Evolutionary conservation across 2,888 invertebrate genomes (phyloP).

Genomic region (Macrophya annulata): DNA sequence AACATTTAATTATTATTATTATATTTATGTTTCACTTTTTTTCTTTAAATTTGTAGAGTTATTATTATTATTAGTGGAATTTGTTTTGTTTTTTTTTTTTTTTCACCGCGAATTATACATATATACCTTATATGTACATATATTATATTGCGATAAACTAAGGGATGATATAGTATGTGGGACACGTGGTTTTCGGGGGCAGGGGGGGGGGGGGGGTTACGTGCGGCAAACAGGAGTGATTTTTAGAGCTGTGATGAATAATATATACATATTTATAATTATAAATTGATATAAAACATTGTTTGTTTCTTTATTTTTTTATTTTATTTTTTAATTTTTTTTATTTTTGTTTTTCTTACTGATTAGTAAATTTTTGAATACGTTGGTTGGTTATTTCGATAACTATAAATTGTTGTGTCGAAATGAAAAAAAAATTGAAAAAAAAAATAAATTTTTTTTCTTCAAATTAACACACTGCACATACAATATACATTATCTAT

Average conservation of each 20-base stretch:
- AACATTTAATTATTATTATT: not conserved
- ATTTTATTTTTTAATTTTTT: not conserved
- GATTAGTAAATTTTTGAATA: conserved; percentile 18
- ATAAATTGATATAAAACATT: conserved; percentile 40
- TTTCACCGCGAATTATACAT: not conserved
- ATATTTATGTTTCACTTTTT: not conserved
- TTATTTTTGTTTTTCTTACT: not conserved
- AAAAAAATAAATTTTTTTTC: conserved; percentile 31
- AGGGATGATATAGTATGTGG: not conserved
- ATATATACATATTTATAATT: conserved; percentile 36
- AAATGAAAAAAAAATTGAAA: not conserved
- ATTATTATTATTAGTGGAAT: not conserved
- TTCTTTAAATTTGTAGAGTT: not conserved
- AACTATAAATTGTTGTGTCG: not conserved
- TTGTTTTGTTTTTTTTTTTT: no score
- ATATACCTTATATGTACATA: not conserved
- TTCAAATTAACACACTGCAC: not conserved
- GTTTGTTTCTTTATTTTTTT: not conserved
- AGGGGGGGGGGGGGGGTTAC: conserved; percentile 21
- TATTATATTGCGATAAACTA: not conserved
- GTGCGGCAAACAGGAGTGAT: conserved; percentile 65
- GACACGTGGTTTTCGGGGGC: not conserved
- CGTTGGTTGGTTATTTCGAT: no score
- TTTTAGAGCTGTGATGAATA: conserved; percentile 55
- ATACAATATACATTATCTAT: not conserved